Evolutionary conservation across 2,113 vertebrate genomes (phyloP).

Genomic region (Myrmecobius fasciatus): DNA sequence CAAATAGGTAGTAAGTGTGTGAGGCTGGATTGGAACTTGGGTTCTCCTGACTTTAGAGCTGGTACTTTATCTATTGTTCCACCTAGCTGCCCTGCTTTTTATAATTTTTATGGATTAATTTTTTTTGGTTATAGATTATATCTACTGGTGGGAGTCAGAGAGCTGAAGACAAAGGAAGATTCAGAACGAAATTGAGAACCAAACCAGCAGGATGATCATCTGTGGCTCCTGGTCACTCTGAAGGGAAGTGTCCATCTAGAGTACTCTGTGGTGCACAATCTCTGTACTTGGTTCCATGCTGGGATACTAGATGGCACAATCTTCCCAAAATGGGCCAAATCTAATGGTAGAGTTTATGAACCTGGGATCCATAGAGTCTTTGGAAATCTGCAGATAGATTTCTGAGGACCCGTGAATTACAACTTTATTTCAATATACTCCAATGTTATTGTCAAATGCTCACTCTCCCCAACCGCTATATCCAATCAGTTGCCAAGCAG

Average conservation of each 20-base stretch:
- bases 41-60: too few species aligned
- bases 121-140: too few species aligned
- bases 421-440: neutral
- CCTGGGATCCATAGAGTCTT: neutral
- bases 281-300: neutral
- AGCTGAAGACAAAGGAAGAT: neutral
- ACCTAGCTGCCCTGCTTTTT: neutral
- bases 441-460: neutral
- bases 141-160: neutral
- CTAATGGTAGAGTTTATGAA: neutral
- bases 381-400: neutral
- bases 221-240: neutral
- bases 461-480: neutral
- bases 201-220: neutral
- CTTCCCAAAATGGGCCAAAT: neutral
- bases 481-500: neutral
- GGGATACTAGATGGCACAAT: neutral
- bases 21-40: too few species aligned
- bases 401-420: neutral
- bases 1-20: too few species aligned
- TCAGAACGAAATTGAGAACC: neutral
- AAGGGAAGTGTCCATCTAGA: neutral
- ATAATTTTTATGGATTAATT: too few species aligned
- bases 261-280: neutral
- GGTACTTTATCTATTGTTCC: too few species aligned